Conservation (phyloP, 2,113 vertebrate species). For the Ranitomeya variabilis region DNA sequence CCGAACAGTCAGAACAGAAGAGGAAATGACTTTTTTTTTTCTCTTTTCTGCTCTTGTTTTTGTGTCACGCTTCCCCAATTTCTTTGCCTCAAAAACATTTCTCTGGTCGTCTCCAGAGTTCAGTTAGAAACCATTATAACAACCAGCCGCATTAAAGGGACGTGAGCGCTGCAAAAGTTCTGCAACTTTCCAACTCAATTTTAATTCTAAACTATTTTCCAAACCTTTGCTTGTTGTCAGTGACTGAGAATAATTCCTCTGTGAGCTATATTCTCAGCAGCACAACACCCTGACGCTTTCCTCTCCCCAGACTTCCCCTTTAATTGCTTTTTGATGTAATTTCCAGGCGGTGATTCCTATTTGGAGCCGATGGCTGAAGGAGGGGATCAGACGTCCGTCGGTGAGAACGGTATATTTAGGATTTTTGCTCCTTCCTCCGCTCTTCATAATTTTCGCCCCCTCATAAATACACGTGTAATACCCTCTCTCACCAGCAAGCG, state of each 20-base stretch:
- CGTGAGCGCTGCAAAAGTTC: no score
- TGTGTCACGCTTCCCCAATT: neutral
- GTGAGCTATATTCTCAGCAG: neutral
- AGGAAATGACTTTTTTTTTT: conserved; percentile 36
- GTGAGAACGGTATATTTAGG: neutral
- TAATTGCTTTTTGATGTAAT: neutral
- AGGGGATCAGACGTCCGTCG: conserved; percentile 18
- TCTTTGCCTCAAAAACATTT: neutral
- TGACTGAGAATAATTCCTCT: neutral
- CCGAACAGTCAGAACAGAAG: conserved; percentile 13
- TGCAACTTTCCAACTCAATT: no score
- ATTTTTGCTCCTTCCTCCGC: no score
- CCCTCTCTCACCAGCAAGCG: neutral
- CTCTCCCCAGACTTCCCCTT: neutral
- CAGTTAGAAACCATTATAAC: neutral
- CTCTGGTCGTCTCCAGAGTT: neutral
- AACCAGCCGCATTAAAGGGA: no score
- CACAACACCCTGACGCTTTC: neutral
- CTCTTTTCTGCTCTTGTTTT: neutral
- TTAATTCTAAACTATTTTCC: no score
- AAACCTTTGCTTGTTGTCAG: no score
- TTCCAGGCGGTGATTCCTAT: conserved; percentile 41
- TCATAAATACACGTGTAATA: neutral
- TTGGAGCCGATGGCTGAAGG: conserved; percentile 15
- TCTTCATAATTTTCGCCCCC: neutral